phyloP scores from a whole-genome alignment of 2,888 invertebrate genomes.

The Molorchus minor region DNA sequence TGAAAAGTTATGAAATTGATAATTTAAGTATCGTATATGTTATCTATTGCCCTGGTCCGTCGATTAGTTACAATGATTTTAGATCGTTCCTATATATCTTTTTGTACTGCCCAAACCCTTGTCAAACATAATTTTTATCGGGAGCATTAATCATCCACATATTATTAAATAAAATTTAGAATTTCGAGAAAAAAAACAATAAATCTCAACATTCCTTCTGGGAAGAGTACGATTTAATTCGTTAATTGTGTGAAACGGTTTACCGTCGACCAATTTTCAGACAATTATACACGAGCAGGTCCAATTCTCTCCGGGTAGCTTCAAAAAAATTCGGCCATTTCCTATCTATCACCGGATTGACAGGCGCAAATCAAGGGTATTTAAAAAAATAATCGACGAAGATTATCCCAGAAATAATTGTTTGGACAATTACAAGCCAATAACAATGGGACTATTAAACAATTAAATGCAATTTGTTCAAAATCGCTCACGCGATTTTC shows the following conservation, averaged over 20 bases:
- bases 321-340: slow-evolving; percentile 37
- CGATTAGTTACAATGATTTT: no score
- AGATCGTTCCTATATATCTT: no score
- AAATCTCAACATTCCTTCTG: slow-evolving; percentile 14
- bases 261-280: slow-evolving; percentile 22
- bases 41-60: no score
- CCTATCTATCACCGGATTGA: slow-evolving; percentile 60
- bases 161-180: slow-evolving; percentile 19
- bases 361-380: slow-evolving; percentile 57
- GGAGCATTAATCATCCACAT: slow-evolving; percentile 18
- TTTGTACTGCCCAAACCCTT: slow-evolving; percentile 1
- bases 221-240: slow-evolving; percentile 19
- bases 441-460: slow-evolving; percentile 60
- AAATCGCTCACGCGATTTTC: slow-evolving; percentile 59
- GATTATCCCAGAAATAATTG: slow-evolving; percentile 53
- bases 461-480: slow-evolving; percentile 60
- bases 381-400: slow-evolving; percentile 53
- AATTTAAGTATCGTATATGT: no score
- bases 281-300: slow-evolving; percentile 22
- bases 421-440: slow-evolving; percentile 51
- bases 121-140: slow-evolving; percentile 8
- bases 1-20: no score
- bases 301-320: slow-evolving; percentile 1
- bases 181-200: slow-evolving; percentile 19
- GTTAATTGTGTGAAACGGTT: slow-evolving; percentile 23